These are phyloP conservation scores for Zapornia atra DNA, from an alignment of 2,113 vertebrate species.

Conservation along the genomic window DNA sequence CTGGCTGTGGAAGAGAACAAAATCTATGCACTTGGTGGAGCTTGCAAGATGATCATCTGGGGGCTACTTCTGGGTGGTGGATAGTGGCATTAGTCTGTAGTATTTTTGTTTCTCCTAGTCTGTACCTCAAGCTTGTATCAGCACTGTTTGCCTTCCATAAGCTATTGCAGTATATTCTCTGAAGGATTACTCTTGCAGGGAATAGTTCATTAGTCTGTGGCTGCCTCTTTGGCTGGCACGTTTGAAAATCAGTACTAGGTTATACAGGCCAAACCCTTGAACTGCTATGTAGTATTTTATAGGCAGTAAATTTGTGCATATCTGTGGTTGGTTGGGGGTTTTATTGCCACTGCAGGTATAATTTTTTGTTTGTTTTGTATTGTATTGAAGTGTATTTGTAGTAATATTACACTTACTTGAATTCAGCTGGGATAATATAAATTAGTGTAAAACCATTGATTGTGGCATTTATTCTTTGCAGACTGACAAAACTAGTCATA, in stretches of 20 bases:
- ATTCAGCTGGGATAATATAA: neutral
- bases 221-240: neutral
- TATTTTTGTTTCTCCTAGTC: neutral
- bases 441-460: neutral
- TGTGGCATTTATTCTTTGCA: neutral
- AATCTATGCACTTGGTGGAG: neutral
- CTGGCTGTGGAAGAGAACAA: neutral
- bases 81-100: neutral
- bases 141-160: neutral
- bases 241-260: neutral
- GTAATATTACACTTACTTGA: neutral
- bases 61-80: neutral
- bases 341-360: neutral
- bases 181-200: neutral
- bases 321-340: neutral
- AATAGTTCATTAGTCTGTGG: neutral
- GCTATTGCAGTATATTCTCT: neutral
- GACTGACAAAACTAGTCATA: neutral
- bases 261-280: neutral
- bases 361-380: neutral
- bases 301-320: neutral
- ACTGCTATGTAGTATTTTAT: neutral
- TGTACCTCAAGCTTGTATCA: neutral
- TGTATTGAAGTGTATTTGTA: neutral
- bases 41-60: neutral